phyloP scores from a whole-genome alignment of 2,113 vertebrate species.

The Engystomops pustulosus region DNA sequence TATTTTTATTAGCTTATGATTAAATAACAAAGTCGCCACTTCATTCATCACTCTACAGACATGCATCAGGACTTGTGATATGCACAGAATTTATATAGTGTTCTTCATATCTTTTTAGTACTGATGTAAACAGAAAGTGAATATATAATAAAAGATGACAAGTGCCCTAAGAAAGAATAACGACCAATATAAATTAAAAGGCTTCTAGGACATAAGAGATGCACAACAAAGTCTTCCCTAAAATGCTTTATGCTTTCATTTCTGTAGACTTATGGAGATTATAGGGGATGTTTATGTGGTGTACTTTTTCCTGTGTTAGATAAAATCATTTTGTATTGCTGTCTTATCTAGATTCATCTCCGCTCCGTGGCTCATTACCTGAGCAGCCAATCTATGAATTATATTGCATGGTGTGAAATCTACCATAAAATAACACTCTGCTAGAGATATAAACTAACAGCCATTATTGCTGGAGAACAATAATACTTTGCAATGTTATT shows the following conservation, averaged over 20 bases:
- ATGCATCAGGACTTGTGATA: neutral
- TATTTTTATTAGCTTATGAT: constrained; percentile 36
- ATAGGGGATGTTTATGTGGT: neutral
- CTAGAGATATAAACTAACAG: neutral
- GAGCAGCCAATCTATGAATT: neutral
- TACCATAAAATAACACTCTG: neutral
- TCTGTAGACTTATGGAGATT: constrained; percentile 9
- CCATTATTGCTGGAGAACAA: neutral
- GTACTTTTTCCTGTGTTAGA: neutral
- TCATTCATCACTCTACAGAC: neutral
- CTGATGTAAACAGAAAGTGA: constrained; percentile 20
- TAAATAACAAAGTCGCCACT: constrained; percentile 35
- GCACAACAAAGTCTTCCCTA: neutral
- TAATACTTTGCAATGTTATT: neutral
- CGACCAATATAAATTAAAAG: constrained; percentile 13
- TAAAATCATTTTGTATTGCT: constrained; percentile 1
- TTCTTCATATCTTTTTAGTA: constrained; percentile 17
- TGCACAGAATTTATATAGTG: constrained; percentile 3
- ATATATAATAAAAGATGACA: constrained; percentile 4
- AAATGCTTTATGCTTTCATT: neutral
- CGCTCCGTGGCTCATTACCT: neutral
- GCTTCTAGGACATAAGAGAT: neutral
- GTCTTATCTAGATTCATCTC: constrained; percentile 2
- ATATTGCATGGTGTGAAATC: neutral
- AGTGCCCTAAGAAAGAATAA: constrained; percentile 28